Conservation (phyloP, 2,797 vertebrate genomes). For the Bryconaethiops microstoma region DNA sequence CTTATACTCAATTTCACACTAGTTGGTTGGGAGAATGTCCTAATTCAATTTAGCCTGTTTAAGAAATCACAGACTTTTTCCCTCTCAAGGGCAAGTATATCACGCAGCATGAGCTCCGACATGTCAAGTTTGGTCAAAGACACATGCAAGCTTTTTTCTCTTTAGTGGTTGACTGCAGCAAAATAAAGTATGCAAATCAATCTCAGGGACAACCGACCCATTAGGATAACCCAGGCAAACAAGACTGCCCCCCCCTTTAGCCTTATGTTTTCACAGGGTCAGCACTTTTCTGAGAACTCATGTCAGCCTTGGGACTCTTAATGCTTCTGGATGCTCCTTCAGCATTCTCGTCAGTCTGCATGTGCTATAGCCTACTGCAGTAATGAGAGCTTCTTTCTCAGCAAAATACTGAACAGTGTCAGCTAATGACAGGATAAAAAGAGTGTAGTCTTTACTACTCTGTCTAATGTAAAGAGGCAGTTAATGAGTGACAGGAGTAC, state of each 20-base stretch:
- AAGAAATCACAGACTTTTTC: slow-evolving; percentile 66
- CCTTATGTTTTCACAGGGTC: slow-evolving; percentile 28
- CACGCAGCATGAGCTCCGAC: slow-evolving; percentile 56
- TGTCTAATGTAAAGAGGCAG: slow-evolving; percentile 23
- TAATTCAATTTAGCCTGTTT: slow-evolving; percentile 78
- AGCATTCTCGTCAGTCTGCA: slow-evolving; percentile 40
- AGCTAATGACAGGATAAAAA: slow-evolving; percentile 26
- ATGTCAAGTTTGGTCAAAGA: slow-evolving; percentile 64
- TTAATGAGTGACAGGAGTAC: neutral
- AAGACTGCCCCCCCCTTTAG: neutral
- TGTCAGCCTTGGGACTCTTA: slow-evolving; percentile 36
- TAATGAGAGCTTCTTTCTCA: slow-evolving; percentile 48
- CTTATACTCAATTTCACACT: slow-evolving; percentile 79
- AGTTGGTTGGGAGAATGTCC: slow-evolving; percentile 72
- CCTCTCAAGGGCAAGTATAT: slow-evolving; percentile 69
- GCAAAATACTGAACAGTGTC: slow-evolving; percentile 31
- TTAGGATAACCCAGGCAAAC: slow-evolving; percentile 28
- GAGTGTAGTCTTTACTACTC: slow-evolving; percentile 2
- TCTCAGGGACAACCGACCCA: slow-evolving; percentile 37
- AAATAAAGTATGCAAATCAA: slow-evolving; percentile 53
- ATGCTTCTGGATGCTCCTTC: slow-evolving; percentile 46
- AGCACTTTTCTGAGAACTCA: slow-evolving; percentile 30
- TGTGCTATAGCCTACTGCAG: slow-evolving; percentile 33
- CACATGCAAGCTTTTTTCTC: slow-evolving; percentile 35
- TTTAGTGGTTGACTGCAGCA: slow-evolving; percentile 38